These are phyloP conservation scores for Eulithis testata DNA, from an alignment of 2,888 invertebrate genomes.

Conservation along the genomic window DNA sequence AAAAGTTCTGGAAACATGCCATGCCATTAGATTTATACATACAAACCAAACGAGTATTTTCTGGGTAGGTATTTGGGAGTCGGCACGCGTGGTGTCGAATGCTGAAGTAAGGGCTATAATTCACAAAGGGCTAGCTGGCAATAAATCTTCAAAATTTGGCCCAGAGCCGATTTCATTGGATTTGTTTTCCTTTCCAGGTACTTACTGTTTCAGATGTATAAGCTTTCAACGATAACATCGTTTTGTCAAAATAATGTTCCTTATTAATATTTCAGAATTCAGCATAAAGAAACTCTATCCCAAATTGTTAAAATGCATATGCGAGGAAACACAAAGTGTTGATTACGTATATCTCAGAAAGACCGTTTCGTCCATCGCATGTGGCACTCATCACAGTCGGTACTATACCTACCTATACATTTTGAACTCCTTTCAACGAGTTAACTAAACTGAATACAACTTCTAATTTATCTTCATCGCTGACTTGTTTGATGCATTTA, in stretches of 20 bases:
- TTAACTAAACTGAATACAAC: conserved; percentile 35
- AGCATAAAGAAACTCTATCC: conserved; percentile 12
- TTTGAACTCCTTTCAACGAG: conserved; percentile 35
- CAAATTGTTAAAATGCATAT: conserved; percentile 7
- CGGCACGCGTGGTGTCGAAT: conserved; percentile 16
- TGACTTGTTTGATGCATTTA: conserved; percentile 9
- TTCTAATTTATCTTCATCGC: conserved; percentile 40
- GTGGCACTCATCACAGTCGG: conserved; percentile 36
- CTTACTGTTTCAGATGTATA: conserved; percentile 4
- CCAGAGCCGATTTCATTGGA: conserved; percentile 14
- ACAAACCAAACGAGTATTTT: conserved; percentile 10
- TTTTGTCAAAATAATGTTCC: too few relatives aligned
- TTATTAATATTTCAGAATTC: not conserved
- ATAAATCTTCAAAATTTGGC: conserved; percentile 25
- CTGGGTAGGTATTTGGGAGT: conserved; percentile 2
- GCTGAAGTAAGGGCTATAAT: conserved; percentile 21
- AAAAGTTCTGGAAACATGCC: conserved; percentile 10
- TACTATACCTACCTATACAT: conserved; percentile 1
- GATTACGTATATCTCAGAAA: conserved; percentile 28
- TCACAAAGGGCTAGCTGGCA: conserved; percentile 16
- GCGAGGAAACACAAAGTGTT: conserved; percentile 19
- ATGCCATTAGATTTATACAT: conserved; percentile 10
- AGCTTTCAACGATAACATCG: not conserved
- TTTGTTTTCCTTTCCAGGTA: conserved; percentile 11
- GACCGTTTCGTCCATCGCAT: conserved; percentile 32